Conservation (phyloP, 2,888 invertebrate genomes). For the Callimorpha dominula region DNA sequence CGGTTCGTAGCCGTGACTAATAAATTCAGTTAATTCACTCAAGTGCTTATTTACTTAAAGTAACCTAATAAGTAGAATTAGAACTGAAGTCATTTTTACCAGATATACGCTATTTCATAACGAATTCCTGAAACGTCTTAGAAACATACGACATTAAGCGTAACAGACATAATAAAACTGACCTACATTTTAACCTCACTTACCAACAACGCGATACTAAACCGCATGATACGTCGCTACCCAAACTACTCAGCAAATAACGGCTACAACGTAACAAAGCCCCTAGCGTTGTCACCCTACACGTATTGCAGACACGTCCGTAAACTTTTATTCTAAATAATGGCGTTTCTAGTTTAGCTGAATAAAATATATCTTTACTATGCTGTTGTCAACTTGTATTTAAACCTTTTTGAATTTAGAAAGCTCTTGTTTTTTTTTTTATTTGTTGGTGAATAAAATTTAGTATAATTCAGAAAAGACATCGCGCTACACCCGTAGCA, state of each 20-base stretch:
- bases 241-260: constrained; percentile 8
- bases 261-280: constrained; percentile 2
- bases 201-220: constrained; percentile 8
- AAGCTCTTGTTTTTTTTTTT: not conserved
- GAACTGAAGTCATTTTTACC: not conserved
- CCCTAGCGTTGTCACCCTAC: constrained; percentile 15
- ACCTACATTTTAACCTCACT: constrained; percentile 13
- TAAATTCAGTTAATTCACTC: too few relatives aligned
- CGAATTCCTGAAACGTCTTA: not conserved
- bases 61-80: too few relatives aligned
- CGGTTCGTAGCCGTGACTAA: too few relatives aligned
- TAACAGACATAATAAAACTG: not conserved
- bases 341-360: constrained; percentile 26
- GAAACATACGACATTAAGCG: not conserved
- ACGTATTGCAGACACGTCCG: constrained; percentile 17
- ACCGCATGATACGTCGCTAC: constrained; percentile 7
- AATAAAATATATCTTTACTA: constrained; percentile 36
- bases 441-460: not conserved
- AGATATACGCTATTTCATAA: not conserved
- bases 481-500: not conserved
- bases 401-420: not conserved
- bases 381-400: constrained; percentile 13
- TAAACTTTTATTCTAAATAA: constrained; percentile 34
- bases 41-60: not conserved
- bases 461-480: not conserved